These are phyloP conservation scores for Cyrtonyx montezumae DNA, from an alignment of 2,113 vertebrate genomes.

Conservation along the genomic window DNA sequence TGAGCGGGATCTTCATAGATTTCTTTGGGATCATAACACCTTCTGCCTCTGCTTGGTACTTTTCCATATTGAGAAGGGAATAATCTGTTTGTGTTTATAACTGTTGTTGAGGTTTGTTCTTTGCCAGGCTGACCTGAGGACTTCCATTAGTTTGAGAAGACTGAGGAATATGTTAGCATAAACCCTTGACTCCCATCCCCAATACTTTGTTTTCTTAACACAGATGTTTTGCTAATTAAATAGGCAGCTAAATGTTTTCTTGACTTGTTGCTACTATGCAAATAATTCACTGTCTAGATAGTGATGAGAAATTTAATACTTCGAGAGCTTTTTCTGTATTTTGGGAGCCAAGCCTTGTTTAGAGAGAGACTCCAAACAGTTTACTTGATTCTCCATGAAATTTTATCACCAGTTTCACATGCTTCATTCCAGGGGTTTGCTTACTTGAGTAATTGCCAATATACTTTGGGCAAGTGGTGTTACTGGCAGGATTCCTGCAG, in stretches of 20 bases:
- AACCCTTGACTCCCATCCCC: background rate
- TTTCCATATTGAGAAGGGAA: background rate
- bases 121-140: slow-evolving; percentile 5
- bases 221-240: background rate
- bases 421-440: background rate
- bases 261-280: background rate
- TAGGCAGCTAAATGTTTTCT: background rate
- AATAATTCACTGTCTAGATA: background rate
- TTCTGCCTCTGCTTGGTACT: background rate
- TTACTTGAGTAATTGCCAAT: background rate
- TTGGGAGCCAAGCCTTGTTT: background rate
- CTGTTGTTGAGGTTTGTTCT: background rate
- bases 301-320: background rate
- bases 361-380: background rate
- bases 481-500: background rate
- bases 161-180: background rate
- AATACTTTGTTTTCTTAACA: background rate
- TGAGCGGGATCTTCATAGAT: background rate
- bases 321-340: background rate
- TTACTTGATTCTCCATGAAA: background rate
- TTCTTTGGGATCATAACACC: background rate
- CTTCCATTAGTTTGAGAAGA: background rate
- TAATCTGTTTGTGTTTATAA: background rate
- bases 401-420: background rate
- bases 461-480: background rate